A percentile compares a stretch with the other conserved stretches of the same genome.
These are phyloP conservation scores for Lophotriccus pileatus DNA, from an alignment of 2,797 vertebrate species.

Conservation along the genomic window DNA sequence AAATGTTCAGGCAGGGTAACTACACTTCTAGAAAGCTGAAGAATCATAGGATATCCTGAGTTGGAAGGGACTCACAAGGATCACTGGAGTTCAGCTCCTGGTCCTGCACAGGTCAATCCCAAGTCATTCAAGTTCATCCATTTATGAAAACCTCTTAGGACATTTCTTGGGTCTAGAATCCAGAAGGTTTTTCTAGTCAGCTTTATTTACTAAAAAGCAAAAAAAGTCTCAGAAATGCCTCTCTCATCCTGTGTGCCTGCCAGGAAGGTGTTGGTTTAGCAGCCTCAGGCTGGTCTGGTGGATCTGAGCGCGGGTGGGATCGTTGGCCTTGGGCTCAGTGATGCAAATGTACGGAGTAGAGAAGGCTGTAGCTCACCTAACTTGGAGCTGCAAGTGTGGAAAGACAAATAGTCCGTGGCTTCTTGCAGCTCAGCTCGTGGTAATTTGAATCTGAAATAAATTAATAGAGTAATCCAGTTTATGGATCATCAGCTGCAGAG, in stretches of 20 bases:
- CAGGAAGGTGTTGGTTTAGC: neutral
- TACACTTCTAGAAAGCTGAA: neutral
- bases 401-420: neutral
- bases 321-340: neutral
- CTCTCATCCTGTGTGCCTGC: neutral
- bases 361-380: neutral
- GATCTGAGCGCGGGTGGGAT: neutral
- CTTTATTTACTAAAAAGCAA: neutral
- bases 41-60: neutral
- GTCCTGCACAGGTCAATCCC: neutral
- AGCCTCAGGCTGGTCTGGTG: neutral
- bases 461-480: neutral
- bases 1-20: neutral
- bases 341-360: neutral
- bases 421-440: neutral
- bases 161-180: neutral
- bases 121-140: neutral
- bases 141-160: neutral
- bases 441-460: conserved; percentile 9
- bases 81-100: neutral
- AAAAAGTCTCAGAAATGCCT: neutral
- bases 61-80: neutral
- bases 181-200: neutral
- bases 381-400: neutral
- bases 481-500: neutral